A percentile compares a stretch with the other conserved stretches of the same genome.
Conservation (phyloP, 2,797 vertebrate genomes). For the Potorous gilbertii region DNA sequence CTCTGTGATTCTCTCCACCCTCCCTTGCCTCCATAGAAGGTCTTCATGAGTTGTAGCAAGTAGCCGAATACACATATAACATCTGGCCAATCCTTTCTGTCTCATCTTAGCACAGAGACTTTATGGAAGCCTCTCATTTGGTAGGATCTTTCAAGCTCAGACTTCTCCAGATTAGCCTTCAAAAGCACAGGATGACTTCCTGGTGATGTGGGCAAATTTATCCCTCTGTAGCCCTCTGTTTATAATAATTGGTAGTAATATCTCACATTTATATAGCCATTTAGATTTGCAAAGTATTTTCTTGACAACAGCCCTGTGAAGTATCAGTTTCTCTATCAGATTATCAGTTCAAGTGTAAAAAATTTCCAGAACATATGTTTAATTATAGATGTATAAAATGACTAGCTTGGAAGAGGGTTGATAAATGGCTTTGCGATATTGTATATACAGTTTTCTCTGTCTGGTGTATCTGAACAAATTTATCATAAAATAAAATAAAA, state of each 20-base stretch:
- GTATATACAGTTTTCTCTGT: slow-evolving; percentile 77
- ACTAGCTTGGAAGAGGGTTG: slow-evolving; percentile 59
- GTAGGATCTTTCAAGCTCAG: neutral
- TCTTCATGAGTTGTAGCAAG: neutral
- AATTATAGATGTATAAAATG: slow-evolving; percentile 62
- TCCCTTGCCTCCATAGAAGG: neutral
- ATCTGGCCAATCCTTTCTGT: neutral
- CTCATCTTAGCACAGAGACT: neutral
- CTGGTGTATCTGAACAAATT: slow-evolving; percentile 72
- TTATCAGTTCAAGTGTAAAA: slow-evolving; percentile 58
- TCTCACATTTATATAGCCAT: neutral
- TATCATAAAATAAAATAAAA: slow-evolving; percentile 10
- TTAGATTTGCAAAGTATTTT: neutral
- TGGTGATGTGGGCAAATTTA: slow-evolving; percentile 3
- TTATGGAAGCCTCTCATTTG: neutral
- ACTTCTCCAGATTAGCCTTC: neutral
- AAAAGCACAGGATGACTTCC: neutral
- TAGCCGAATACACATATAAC: neutral
- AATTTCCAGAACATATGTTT: slow-evolving; percentile 58
- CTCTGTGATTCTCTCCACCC: neutral
- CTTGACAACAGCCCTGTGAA: neutral
- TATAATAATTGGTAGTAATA: neutral
- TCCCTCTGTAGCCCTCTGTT: neutral
- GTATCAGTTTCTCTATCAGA: neutral
- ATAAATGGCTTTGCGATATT: slow-evolving; percentile 69